Base-by-base conservation (phyloP, 2,113 vertebrate genomes). In the Okapia johnstoni region DNA sequence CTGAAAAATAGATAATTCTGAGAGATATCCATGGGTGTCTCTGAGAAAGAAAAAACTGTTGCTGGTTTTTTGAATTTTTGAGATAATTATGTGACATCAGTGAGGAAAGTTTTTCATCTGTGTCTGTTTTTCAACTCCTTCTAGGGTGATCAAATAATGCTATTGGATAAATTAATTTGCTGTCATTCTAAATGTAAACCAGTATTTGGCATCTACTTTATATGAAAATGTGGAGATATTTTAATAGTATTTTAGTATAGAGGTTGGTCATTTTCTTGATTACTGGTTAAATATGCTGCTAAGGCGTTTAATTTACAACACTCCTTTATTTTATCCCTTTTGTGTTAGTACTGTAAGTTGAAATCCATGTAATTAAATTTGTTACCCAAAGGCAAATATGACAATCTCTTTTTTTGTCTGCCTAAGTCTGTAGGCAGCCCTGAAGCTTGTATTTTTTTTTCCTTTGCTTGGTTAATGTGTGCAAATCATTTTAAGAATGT, bases 401-500 rank as follows among this genome's bases (percentile, higher is more conserved):
- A 87, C 96, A 98, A 80, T 96, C 50, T 89, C 94, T 97, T 92
- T 90, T 90, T 95, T 95, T 98, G 95, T 98, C 87, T 97, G 4
- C 94, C 8, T 7, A 46, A 43, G 95, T 94, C 95, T 97, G 97
- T 98, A 96, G 98, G 98, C 46, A 10, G 97, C 76, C 58, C 33
- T 93, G 95, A 98, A 97, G 60, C 66, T 97, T 91, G 52, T 43
- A 19, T 85, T 7, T 93, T 50, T 96, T n/a, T 60, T 40, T 11
- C 66, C 80, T 96, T 87, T 93, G 40, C 60, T 93, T 93, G 57
- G 66, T 97, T 96, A 98, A 98, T 98, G 60, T 85, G 97, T 98
- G 97, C 95, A 97, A 96, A 98, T 98, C 96, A 98, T 99, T 98
- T 98, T 91, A 96, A 98, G 98, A 99, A 99, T 99, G 98, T 92